Evolutionary conservation across 1,140 invertebrate genomes (phyloP), one percentile per base, ranked within the genome.

Genomic region (Drosophila sucinea): DNA sequence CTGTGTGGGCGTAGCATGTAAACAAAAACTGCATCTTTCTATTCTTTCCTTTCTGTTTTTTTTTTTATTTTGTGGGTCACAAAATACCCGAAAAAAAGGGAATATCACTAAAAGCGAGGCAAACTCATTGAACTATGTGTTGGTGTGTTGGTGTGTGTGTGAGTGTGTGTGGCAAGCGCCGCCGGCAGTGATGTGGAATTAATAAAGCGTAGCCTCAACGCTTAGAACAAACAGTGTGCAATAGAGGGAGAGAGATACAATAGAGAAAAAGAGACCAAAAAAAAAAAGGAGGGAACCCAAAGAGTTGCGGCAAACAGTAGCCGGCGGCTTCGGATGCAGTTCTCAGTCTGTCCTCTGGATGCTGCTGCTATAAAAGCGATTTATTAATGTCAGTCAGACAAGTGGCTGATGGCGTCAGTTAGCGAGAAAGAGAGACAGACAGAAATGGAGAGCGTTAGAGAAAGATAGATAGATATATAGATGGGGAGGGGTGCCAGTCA

Each of bases 381-480:
- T 87, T 87, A 89, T 87, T 87, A 89, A 87, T 84, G 84, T 87
- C 84, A 89, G 84, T 79, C 83, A 83, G 83, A 86, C 80, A 87
- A 87, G 84, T 89, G 84, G 72, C 77, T 76, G 76, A 66, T 79
- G 84, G 80, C 73, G 78, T 85, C 67, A 64, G 56, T 75, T 66
- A 64, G 71, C 17, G 60, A 23, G 32, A 33, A 47, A 27, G 29
- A 60, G 60, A 32, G 23, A 56, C 25, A 40, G 32, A 55, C 29
- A 55, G 40, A 55, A 11, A 23, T 40, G 23, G 65, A 32, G 23
- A 41, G 62, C n/a, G 30, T 64, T 58, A 60, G 44, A 64, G 60
- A 58, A 1, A 47, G 23, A 67, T 44, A 56, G 32, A 69, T 61
- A 38, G 11, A 38, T 4, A 38, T 4, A 11, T 38, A 38, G 35